Base-by-base conservation (phyloP, 2,888 invertebrate species). In the Hirtodrosophila histrioides region DNA sequence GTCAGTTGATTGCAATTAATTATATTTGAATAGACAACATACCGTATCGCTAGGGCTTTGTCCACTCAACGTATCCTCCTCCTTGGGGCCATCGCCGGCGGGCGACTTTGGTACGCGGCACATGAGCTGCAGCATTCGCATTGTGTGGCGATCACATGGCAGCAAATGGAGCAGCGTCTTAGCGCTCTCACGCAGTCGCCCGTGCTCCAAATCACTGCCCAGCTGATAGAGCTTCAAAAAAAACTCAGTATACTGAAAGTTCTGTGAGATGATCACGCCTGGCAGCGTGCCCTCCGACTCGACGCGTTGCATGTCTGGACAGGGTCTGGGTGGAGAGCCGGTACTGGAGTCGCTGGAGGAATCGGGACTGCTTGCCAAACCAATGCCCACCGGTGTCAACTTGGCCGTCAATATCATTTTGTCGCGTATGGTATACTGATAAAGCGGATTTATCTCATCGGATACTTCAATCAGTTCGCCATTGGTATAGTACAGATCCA, bases 261-360 rank as follows among this genome's bases (percentile, higher is more conserved):
- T 95, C 92, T 95, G 94, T 0, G 98, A 95, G 93, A 98, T 97
- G 49, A 97, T 96, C 83, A 98, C 97, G 61, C 98, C 98, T 9
- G 98, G 98, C 77, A 99, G 92, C 75, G 95, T 95, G 89, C 95
- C 95, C 92, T 99, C 99, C 0, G 96, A 96, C 88, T 97, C 97
- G 12, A 94, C 92, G 86, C 95, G 95, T 44, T 95, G 94, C 68
- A 95, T 94, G 90, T 96, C 96, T 3, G 90, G 90, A 81, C 96
- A 96, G 0, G 96, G 95, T 89, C 96, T 94, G 73, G 97, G 97
- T 2, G 98, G 98, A 0, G 98, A 98, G 3, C 97, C 97, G 3
- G 97, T 96, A 58, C 98, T 98, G 78, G 98, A 98, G 91, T 98
- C 98, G 60, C 97, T 97, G 88, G 97, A 97, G 57, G 97, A 97